These are phyloP conservation scores for Apodemia hepburni DNA, from an alignment of 2,888 invertebrate genomes.

Conservation along the genomic window DNA sequence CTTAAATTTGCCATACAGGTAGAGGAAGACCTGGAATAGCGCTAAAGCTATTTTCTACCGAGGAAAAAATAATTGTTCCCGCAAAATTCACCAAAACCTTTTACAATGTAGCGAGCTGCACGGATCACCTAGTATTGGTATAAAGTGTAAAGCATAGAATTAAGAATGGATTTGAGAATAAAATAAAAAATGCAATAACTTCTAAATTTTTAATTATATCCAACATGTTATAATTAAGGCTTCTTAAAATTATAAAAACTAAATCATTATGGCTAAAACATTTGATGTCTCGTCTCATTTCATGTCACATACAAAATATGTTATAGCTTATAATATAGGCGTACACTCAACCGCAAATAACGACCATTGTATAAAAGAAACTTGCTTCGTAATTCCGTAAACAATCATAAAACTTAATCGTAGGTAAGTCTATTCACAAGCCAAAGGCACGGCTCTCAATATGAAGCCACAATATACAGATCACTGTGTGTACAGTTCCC, in stretches of 20 bases:
- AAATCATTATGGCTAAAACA: conserved; percentile 67
- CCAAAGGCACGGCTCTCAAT: conserved; percentile 55
- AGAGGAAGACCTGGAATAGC: no score
- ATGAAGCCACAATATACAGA: conserved; percentile 61
- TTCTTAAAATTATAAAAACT: conserved; percentile 67
- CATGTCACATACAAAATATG: conserved; percentile 73
- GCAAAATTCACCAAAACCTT: no score
- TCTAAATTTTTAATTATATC: conserved; percentile 65
- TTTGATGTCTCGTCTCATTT: conserved; percentile 53
- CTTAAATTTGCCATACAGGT: no score
- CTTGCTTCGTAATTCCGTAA: conserved; percentile 52
- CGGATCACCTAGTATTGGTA: no score
- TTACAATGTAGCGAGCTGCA: no score
- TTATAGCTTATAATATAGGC: conserved; percentile 69
- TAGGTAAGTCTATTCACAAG: conserved; percentile 63
- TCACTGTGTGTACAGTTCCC: conserved; percentile 52
- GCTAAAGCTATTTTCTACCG: no score
- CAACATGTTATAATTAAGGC: conserved; percentile 74
- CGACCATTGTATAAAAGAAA: conserved; percentile 55
- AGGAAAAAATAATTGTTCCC: no score
- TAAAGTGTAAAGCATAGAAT: no score
- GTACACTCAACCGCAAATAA: conserved; percentile 61
- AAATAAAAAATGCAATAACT: conserved; percentile 38
- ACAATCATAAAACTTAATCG: conserved; percentile 46
- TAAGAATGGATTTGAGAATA: no score